Evolutionary conservation across 2,888 invertebrate genomes (phyloP), one percentile per base, ranked within the genome.

Genomic region (Drosophila niveifrons): DNA sequence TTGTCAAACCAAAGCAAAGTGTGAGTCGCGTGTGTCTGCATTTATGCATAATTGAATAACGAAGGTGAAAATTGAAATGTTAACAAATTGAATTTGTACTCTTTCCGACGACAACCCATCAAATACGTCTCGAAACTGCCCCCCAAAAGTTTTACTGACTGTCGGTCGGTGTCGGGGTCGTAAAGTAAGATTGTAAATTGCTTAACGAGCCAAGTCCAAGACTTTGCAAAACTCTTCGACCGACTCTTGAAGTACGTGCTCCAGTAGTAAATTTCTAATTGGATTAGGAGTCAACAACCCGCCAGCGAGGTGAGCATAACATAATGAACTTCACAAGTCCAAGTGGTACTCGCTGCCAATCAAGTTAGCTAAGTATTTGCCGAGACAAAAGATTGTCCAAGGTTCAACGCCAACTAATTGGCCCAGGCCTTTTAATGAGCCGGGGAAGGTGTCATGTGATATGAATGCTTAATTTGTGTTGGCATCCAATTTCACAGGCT

Each of bases 11-110:
- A 36, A 36, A 23, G 31, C 15, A 11, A 41, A 31, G 80, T 59
- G 80, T 63, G 68, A 50, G 70, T 18, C 59, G 71, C 69, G 79
- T 74, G 82, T 74, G 74, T 66, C 61, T 66, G 75, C 70, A 73
- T 73, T 72, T 74, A 52, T 68, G 71, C 76, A 73, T 86, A 86
- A 86, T 86, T 89, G 80, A 89, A 88, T 86, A 89, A 89, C 82
- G 74, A 82, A 88, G 82, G 80, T 86, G 88, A 87, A 89, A 89
- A 87, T 86, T 87, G 78, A 86, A 82, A 86, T 78, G 89, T 74
- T 80, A 87, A 81, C 82, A 86, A 86, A 86, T 86, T 86, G 82
- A 89, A 87, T 86, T 89, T 80, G 59, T 69, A 74, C 70, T 67
- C 63, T 58, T 68, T 65, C 43, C 59, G 7, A n/a, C 28, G 9